A percentile compares a stretch with the other conserved stretches of the same genome.
Conservation (phyloP, 1,140 invertebrate species). For the Lepidostoma basale region DNA sequence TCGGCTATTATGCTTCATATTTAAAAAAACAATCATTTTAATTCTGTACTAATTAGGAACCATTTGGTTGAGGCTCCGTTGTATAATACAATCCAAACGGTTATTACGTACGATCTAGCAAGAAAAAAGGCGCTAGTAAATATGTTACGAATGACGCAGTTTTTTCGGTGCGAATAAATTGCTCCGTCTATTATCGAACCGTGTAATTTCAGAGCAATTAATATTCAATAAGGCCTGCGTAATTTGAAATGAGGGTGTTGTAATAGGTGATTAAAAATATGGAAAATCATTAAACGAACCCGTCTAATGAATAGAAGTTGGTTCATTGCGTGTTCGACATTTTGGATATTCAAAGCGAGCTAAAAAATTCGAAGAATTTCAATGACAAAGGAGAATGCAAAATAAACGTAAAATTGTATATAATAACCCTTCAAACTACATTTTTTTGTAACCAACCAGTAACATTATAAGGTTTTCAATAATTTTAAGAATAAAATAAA, state of each 20-base stretch:
- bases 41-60: slow-evolving; percentile 13
- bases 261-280: neutral
- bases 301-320: neutral
- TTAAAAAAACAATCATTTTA: slow-evolving; percentile 1
- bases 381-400: no score
- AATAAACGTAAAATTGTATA: no score
- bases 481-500: no score
- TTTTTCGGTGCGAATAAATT: slow-evolving; percentile 14
- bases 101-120: neutral
- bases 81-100: no score
- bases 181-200: neutral
- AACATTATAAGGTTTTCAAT: no score
- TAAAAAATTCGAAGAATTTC: no score
- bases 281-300: neutral
- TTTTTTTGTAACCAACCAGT: no score
- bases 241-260: slow-evolving; percentile 2
- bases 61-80: neutral
- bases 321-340: no score
- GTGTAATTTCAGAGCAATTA: slow-evolving; percentile 6
- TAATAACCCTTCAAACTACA: no score
- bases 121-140: slow-evolving; percentile 11
- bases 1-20: slow-evolving; percentile 8
- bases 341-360: no score
- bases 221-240: slow-evolving; percentile 1
- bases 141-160: neutral